A percentile compares a stretch with the other conserved stretches of the same genome.
These are phyloP conservation scores for Cabera pusaria DNA, from an alignment of 2,888 invertebrate species.

Conservation along the genomic window DNA sequence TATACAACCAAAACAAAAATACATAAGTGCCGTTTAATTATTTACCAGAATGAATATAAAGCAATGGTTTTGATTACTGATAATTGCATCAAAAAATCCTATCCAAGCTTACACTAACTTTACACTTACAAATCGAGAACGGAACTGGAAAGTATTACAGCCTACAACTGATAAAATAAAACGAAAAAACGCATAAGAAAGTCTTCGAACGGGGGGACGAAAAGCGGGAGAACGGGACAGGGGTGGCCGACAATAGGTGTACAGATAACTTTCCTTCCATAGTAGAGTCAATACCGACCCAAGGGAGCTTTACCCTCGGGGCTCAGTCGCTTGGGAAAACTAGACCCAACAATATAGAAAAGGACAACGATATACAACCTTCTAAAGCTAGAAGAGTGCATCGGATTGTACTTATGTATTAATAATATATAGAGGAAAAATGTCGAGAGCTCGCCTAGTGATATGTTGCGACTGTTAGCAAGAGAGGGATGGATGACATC, in stretches of 20 bases:
- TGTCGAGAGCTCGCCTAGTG: conserved; percentile 79
- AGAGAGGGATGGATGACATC: conserved; percentile 82
- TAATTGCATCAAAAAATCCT: too few species aligned
- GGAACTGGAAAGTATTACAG: conserved; percentile 36
- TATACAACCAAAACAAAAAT: too few species aligned
- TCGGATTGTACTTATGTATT: conserved; percentile 77
- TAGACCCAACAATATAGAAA: conserved; percentile 83
- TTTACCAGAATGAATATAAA: too few species aligned
- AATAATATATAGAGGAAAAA: conserved; percentile 84
- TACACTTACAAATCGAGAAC: conserved; percentile 24
- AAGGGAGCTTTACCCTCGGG: conserved; percentile 82
- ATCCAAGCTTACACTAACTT: too few species aligned
- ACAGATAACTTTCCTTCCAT: conserved; percentile 83
- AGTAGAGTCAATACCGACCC: conserved; percentile 83
- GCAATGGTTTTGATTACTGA: too few species aligned
- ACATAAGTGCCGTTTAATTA: too few species aligned
- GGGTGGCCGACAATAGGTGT: conserved; percentile 80
- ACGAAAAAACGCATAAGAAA: conserved; percentile 82
- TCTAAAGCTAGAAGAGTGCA: conserved; percentile 59
- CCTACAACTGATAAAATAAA: conserved; percentile 59
- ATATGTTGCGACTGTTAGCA: conserved; percentile 81
- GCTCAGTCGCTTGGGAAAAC: conserved; percentile 82
- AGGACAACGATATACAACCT: conserved; percentile 62
- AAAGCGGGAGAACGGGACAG: conserved; percentile 47
- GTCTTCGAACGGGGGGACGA: conserved; percentile 56